Conservation (phyloP, 2,888 invertebrate species). For the Nomada ferruginata region DNA sequence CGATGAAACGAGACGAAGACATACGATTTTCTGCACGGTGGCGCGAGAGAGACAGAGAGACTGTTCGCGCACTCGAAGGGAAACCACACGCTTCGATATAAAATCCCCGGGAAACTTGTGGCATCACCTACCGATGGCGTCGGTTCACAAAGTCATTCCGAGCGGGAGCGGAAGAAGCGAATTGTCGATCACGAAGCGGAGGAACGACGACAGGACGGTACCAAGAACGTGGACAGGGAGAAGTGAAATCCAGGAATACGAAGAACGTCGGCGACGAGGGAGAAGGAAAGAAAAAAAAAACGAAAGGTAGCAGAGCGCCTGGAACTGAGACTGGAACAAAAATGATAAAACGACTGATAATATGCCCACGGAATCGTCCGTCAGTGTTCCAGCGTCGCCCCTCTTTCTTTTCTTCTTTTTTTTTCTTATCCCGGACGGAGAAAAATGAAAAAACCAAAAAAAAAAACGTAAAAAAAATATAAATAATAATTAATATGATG, state of each 20-base stretch:
- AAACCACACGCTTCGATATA: background rate
- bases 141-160: slow-evolving; percentile 4
- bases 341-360: slow-evolving; percentile 31
- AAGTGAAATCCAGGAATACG: slow-evolving; percentile 2
- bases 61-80: slow-evolving; percentile 19
- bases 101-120: background rate
- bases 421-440: slow-evolving; percentile 16
- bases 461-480: slow-evolving; percentile 19
- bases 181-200: background rate
- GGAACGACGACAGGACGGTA: slow-evolving; percentile 1
- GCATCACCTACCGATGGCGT: background rate
- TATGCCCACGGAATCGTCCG: slow-evolving; percentile 8
- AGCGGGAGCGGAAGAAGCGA: background rate
- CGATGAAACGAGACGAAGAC: slow-evolving; percentile 10
- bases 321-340: background rate
- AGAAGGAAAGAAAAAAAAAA: background rate
- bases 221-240: background rate
- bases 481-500: slow-evolving; percentile 23
- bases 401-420: slow-evolving; percentile 29
- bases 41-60: slow-evolving; percentile 10
- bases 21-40: background rate
- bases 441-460: background rate
- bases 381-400: slow-evolving; percentile 40
- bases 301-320: background rate
- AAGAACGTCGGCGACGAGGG: slow-evolving; percentile 17